A percentile compares a stretch with the other conserved stretches of the same genome.
These are phyloP conservation scores for Polyploca ridens DNA, from an alignment of 2,888 invertebrate genomes.

Conservation along the genomic window DNA sequence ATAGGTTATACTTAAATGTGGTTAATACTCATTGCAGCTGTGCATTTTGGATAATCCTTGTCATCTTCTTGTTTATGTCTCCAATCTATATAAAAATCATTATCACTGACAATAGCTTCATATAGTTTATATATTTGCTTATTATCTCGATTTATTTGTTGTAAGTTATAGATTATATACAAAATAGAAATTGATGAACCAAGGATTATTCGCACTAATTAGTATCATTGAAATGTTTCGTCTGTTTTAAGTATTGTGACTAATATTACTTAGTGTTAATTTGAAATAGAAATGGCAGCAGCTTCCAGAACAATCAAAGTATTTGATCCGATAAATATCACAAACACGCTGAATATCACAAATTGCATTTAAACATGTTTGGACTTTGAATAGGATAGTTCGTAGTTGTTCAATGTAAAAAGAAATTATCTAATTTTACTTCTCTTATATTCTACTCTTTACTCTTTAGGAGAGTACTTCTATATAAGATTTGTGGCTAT, in stretches of 20 bases:
- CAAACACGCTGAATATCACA: not conserved
- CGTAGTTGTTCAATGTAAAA: not conserved
- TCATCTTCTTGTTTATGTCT: not conserved
- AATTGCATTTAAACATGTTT: not conserved
- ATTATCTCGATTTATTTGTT: not conserved
- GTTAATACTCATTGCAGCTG: conserved; percentile 12
- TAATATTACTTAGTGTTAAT: conserved; percentile 42
- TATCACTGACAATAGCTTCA: not conserved
- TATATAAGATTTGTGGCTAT: not conserved
- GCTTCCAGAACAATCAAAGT: conserved; percentile 25
- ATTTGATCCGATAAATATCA: not conserved
- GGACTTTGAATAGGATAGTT: too few relatives aligned
- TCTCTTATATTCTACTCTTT: too few relatives aligned
- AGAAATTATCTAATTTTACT: too few relatives aligned
- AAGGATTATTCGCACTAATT: conserved; percentile 13
- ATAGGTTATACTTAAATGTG: not conserved
- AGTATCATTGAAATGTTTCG: conserved; percentile 28
- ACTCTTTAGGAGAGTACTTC: not conserved
- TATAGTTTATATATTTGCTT: not conserved
- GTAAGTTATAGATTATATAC: not conserved
- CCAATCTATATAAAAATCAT: not conserved
- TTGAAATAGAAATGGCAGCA: conserved; percentile 19
- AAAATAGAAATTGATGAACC: not conserved
- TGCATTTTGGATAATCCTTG: not conserved
- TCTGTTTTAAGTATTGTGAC: conserved; percentile 45